Base-by-base conservation (phyloP, 23 tunicate genomes). In the Ascidia mentula region DNA sequence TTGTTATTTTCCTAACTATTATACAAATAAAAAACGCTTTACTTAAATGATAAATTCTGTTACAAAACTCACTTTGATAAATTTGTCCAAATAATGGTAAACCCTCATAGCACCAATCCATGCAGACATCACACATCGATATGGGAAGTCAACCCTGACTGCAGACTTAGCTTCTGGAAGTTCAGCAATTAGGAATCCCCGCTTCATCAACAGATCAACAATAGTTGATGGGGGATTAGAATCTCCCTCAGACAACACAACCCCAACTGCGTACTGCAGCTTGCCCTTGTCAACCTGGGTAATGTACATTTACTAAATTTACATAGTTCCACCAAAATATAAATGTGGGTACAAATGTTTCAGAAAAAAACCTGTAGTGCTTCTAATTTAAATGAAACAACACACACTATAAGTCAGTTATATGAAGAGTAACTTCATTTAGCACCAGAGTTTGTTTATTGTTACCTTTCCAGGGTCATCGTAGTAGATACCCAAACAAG, bases 81-180 rank as follows among this genome's bases (percentile, higher is more conserved):
- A 88, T 30, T 53, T 72, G 3, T 31, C 75, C 26, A 88, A 61
- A 36, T 77, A 82, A 36, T 82, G 87, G 53, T 88, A 88, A 17
- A 85, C 92, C 72, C 83, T 88, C 42, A 34, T 36, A 5, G 92
- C 87, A 45, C 79, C 92, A 34, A 88, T 31, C 36, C 60, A 32
- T 0, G 80, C 82, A 72, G 82, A 72, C 60, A 88, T 34, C 26
- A 74, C 13, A 28, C 45, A 40, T 15, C 61, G 38, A 40, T 45
- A 82, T 36, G 92, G 92, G 46, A 83, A 85, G 2, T 60, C 24
- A 36, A 87, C 37, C 31, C 0, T 71, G 60, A 88, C 93, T 28
- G 87, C 80, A 69, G 45, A 69, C 69, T 88, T 87, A 71, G 82
- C 81, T 0, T 61, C 38, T 7, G 93, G 93, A 0, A 88, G 71